These are phyloP conservation scores for Holothuria glaberrima DNA, from an alignment of 35 echinoderm and acorn worm genomes.

Conservation along the genomic window DNA sequence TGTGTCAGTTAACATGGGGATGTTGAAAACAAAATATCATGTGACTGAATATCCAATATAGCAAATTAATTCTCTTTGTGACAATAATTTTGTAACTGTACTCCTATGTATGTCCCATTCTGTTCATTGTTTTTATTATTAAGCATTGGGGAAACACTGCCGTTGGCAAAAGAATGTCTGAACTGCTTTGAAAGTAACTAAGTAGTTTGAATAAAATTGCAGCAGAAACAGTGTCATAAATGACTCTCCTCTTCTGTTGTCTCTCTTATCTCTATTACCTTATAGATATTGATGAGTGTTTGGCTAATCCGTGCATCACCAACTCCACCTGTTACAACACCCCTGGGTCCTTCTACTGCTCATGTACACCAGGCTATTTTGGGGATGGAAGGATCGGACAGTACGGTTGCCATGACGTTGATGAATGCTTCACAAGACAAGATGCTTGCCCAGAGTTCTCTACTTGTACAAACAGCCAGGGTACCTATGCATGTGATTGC, in stretches of 20 bases:
- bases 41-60: too few species aligned
- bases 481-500: conserved; percentile 42
- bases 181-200: too few species aligned
- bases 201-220: too few species aligned
- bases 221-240: too few species aligned
- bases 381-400: conserved; percentile 65
- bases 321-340: conserved; percentile 67
- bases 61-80: too few species aligned
- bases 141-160: too few species aligned
- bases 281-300: conserved; percentile 66
- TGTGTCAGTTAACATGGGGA: too few species aligned
- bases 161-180: too few species aligned
- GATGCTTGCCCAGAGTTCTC: conserved; percentile 33
- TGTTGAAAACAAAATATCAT: too few species aligned
- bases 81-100: too few species aligned
- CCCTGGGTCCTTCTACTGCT: conserved; percentile 52
- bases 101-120: too few species aligned
- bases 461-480: conserved; percentile 30
- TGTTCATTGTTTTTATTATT: too few species aligned
- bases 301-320: conserved; percentile 26
- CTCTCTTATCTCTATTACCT: background rate
- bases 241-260: background rate
- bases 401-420: conserved; percentile 44
- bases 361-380: conserved; percentile 57
- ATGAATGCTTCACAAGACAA: conserved; percentile 16